Evolutionary conservation across 2,888 invertebrate species (phyloP).

Genomic region (Cabera pusaria): DNA sequence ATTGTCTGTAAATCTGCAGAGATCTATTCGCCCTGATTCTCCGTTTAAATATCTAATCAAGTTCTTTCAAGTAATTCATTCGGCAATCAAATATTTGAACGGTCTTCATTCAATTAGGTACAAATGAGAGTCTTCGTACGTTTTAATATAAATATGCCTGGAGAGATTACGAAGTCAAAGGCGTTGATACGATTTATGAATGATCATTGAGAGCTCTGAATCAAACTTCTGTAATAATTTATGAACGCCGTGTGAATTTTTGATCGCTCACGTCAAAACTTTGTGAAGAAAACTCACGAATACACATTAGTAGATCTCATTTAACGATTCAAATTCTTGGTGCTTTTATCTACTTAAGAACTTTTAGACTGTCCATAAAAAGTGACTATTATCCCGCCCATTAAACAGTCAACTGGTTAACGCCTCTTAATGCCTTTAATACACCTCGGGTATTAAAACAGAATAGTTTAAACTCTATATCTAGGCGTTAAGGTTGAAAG

Average conservation of each 20-base stretch:
- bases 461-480: conserved; percentile 5
- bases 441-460: neutral
- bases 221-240: too few relatives aligned
- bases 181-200: too few relatives aligned
- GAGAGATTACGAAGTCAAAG: too few relatives aligned
- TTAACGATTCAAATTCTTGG: conserved; percentile 1
- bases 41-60: conserved; percentile 18
- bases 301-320: too few relatives aligned
- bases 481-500: conserved; percentile 6
- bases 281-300: too few relatives aligned
- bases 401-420: conserved; percentile 22
- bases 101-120: conserved; percentile 26
- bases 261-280: too few relatives aligned
- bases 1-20: conserved; percentile 14
- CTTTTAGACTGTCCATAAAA: conserved; percentile 12
- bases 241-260: too few relatives aligned
- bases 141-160: conserved; percentile 6
- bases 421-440: conserved; percentile 17
- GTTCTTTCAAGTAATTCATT: conserved; percentile 18
- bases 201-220: too few relatives aligned
- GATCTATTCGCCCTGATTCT: conserved; percentile 17
- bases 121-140: conserved; percentile 5
- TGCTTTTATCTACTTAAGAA: conserved; percentile 11
- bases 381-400: conserved; percentile 15
- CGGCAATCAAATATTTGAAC: conserved; percentile 29